Base-by-base conservation (phyloP, 1,140 invertebrate species). In the Pseudomyrmex dendroicus region DNA sequence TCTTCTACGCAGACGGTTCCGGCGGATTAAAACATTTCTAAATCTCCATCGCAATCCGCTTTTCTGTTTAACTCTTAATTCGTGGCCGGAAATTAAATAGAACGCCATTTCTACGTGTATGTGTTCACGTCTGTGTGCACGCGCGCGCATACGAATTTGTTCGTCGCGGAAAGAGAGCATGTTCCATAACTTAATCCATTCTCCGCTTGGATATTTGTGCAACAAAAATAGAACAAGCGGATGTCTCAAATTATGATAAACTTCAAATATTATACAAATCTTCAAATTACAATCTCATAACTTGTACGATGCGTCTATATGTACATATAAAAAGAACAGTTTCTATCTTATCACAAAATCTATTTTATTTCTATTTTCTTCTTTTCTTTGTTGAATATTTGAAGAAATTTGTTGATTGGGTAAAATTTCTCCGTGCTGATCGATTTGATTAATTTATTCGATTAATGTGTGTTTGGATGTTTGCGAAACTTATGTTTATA, bases 11-110 rank as follows among this genome's bases (percentile, higher is more conserved):
- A 80, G 66, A 66, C 76, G 20, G 54, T 80, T 80, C 76, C 76
- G 76, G 76, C 76, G 54, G 76, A 80, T 80, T 72, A 80, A 80
- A 80, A 80, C 76, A 80, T 80, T 80, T 70, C 76, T 80, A 80
- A 80, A 80, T 80, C 76, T 80, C 76, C 76, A 80, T 80, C 76
- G 76, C 76, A 80, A 80, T 80, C 76, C 76, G 76, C 76, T 80
- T 80, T 80, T 80, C 76, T 80, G 76, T 80, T 80, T 80, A 80
- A 80, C 76, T 80, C 76, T 80, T 80, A 80, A 80, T 80, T 80
- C 76, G 76, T 70, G 46, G 76, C 76, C 76, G 76, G 76, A 80
- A 80, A 80, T 80, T 80, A 70, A 80, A 80, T 70, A 59, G 64
- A 54, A 59, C 54, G 22, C 44, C n/a, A 54, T 46, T 35, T 50